These are phyloP conservation scores for Pogoniulus pusillus DNA, from an alignment of 2,797 vertebrate species.

Conservation along the genomic window DNA sequence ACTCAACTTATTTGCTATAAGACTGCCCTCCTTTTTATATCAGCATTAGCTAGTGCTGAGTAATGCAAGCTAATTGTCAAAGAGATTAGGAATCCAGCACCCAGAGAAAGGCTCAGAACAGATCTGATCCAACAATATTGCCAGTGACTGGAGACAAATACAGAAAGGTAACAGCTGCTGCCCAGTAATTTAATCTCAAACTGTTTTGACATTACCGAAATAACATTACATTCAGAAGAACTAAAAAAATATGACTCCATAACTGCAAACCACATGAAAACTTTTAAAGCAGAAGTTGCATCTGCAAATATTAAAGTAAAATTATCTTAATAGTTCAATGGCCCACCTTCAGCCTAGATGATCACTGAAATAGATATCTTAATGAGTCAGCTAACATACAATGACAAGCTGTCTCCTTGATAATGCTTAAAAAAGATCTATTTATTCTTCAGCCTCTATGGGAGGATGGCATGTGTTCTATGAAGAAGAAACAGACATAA, in stretches of 20 bases:
- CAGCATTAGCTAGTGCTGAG: not conserved
- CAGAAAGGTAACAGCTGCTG: not conserved
- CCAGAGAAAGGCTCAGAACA: not conserved
- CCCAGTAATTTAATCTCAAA: not conserved
- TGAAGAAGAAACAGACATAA: not conserved
- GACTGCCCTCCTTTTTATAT: not conserved
- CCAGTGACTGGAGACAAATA: not conserved
- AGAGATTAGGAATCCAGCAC: not conserved
- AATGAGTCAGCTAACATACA: conserved; percentile 56
- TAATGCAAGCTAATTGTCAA: conserved; percentile 9
- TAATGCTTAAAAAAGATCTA: conserved; percentile 14
- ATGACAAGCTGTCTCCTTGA: conserved; percentile 42
- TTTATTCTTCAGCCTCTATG: conserved; percentile 23
- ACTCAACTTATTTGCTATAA: not conserved
- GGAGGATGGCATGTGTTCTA: not conserved
- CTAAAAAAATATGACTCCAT: conserved; percentile 16
- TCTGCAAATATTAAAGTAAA: not conserved
- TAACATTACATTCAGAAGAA: not conserved
- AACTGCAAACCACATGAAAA: not conserved
- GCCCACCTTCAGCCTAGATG: conserved; percentile 27
- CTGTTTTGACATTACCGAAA: not conserved
- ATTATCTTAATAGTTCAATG: conserved; percentile 35
- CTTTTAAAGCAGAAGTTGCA: conserved; percentile 1
- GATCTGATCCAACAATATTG: not conserved
- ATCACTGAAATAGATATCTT: conserved; percentile 50